Conservation (phyloP, 2,888 invertebrate species). For the Xanthorhoe designata region DNA sequence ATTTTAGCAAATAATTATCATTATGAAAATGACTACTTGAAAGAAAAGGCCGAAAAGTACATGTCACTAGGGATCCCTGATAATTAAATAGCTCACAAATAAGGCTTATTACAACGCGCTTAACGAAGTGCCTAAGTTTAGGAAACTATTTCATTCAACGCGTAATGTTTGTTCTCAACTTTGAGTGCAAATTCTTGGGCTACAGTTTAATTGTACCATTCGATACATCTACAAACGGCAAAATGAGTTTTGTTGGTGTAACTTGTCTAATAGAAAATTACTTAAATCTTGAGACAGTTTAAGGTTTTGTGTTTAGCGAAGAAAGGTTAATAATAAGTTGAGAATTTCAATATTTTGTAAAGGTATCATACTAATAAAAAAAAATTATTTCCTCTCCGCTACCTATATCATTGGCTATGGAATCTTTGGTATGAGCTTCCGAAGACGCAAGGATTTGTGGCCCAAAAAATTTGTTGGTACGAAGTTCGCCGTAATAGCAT, state of each 20-base stretch:
- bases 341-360: not conserved
- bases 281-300: not conserved
- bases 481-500: too few relatives aligned
- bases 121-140: conserved; percentile 55
- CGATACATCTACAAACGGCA: conserved; percentile 48
- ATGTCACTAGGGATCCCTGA: conserved; percentile 37
- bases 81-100: conserved; percentile 49
- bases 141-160: conserved; percentile 63
- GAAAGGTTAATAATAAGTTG: not conserved
- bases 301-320: not conserved
- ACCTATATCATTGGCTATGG: too few relatives aligned
- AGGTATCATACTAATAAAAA: too few relatives aligned
- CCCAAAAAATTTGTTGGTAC: too few relatives aligned
- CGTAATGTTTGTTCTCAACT: conserved; percentile 58
- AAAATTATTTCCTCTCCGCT: too few relatives aligned
- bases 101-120: conserved; percentile 56
- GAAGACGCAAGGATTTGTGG: too few relatives aligned
- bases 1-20: too few relatives aligned
- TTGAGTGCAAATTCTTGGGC: conserved; percentile 55
- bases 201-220: conserved; percentile 52
- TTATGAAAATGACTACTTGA: too few relatives aligned
- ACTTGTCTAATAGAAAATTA: conserved; percentile 19
- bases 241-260: conserved; percentile 47
- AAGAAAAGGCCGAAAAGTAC: conserved; percentile 30
- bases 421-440: too few relatives aligned